These are phyloP conservation scores for Episyrphus balteatus DNA, from an alignment of 1,140 invertebrate genomes.

Conservation along the genomic window DNA sequence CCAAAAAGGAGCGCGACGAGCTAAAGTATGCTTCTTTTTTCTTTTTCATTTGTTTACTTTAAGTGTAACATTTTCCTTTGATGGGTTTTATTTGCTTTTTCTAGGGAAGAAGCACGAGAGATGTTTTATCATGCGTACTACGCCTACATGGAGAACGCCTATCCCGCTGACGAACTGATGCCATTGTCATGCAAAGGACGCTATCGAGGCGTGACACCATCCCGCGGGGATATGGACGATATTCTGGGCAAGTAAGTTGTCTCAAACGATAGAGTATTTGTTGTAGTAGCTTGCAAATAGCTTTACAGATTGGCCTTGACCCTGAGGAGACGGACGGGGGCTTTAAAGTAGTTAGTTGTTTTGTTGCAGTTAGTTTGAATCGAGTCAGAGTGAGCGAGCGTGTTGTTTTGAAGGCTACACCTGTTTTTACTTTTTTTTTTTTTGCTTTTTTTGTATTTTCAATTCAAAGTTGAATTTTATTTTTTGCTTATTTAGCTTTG, in stretches of 20 bases:
- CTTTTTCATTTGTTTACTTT: neutral
- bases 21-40: constrained; percentile 38
- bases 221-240: constrained; percentile 92
- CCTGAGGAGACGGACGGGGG: too few relatives aligned
- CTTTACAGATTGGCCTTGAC: too few relatives aligned
- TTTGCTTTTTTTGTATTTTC: neutral
- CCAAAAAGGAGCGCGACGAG: constrained; percentile 42
- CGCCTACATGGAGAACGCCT: constrained; percentile 95
- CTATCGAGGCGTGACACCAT: constrained; percentile 73
- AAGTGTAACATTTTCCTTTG: neutral
- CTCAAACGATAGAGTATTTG: neutral
- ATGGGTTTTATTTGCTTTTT: neutral
- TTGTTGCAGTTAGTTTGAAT: too few relatives aligned
- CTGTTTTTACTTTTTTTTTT: too few relatives aligned
- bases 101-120: constrained; percentile 56
- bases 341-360: too few relatives aligned
- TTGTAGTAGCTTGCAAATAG: too few relatives aligned
- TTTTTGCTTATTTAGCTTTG: neutral
- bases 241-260: constrained; percentile 83
- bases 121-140: constrained; percentile 98
- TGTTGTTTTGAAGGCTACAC: too few relatives aligned
- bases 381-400: too few relatives aligned
- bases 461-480: neutral
- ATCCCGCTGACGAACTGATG: constrained; percentile 97
- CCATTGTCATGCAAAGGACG: constrained; percentile 89